Base-by-base conservation (phyloP, 1,140 invertebrate species). In the Amyelois transitella region DNA sequence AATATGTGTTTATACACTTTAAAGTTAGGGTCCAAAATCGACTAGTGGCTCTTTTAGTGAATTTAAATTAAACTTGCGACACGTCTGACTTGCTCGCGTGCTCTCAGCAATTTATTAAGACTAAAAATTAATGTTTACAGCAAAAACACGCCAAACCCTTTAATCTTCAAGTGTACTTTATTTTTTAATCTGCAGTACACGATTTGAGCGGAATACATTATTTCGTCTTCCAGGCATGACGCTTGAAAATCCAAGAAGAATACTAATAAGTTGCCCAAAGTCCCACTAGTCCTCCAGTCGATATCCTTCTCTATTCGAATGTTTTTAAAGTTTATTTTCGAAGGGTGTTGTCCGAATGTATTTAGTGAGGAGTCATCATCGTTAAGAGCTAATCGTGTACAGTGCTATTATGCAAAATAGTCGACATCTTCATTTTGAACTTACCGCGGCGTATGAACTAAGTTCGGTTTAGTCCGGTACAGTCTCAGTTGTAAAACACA, bases 311-410 rank as follows among this genome's bases (percentile, higher is more conserved):
- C 28, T 66, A 48, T 47, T 8, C 1, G 2, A 6, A 7, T 2
- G 10, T 2, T 1, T 12, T 28, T 25, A 62, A 45, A 53, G 20
- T 48, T 1, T 0, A 2, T 48, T 48, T 48, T 48, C 19, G 45
- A 20, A 20, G 2, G 45, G 12, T 14, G 2, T 21, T 4, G 12
- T 48, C 20, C 12, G 18, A 6, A 45, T 38, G 59, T 62, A 66
- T 71, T 62, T 64, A 22, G 53, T 64, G 71, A 59, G 64, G 67
- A 79, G 71, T 75, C 76, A 78, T 79, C 77, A 77, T 82, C 79
- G 71, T 83, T 81, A 83, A 76, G 77, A 74, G 65, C 74, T 78
- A 81, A 82, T 81, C 76, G 68, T 69, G 71, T 76, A 79, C 75
- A 75, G 71, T 66, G 69, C 71, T 72, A 81, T 81, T 83, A 83